Evolutionary conservation across 2,797 vertebrate species (phyloP), one percentile per base, ranked within the genome.

Genomic region (Thaleichthys pacificus): DNA sequence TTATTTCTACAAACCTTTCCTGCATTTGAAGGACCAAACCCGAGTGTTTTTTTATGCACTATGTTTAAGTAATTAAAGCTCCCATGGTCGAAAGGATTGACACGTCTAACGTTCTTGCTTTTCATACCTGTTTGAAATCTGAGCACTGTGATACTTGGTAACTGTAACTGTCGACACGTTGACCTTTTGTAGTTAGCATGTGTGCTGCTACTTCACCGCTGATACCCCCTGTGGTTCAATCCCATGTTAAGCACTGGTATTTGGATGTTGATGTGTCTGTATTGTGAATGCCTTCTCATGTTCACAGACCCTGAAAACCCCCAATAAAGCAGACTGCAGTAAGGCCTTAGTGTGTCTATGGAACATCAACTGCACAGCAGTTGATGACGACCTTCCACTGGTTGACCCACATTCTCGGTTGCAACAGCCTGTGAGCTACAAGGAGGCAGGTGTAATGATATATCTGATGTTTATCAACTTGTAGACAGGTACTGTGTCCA

Each of bases 261-360:
- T 42, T 38, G 5, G 3, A 15, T 24, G 32, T 30, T 66, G 30
- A 64, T 14, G 49, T 81, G 77, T 74, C 17, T 83, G 76, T 72
- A 28, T 51, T 73, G 68, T 60, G 5, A 72, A 62, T 63, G n/a
- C 64, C 51, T 57, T 70, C 35, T 77, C 62, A 66, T 74, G 38
- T 72, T 66, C 15, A 38, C 71, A 35, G 22, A 71, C 58, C 15
- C n/a, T 30, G 64, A 19, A 65, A 69, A 75, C 70, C 66, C 21
- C 30, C 49, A 83, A 84, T 86, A 81, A 85, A 85, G 38, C 24
- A 3, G 19, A 73, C 54, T 32, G 28, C 68, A 51, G 75, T 72
- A 2, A 2, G 22, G 15, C 7, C 54, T 17, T 17, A 56, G 0
- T 70, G 56, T 61, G 28, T 61, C 8, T 71, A 42, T 42, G 38